These are phyloP conservation scores for Amphimedon queenslandica DNA, from an alignment of 37 sponge, comb jelly and placozoan genomes.

Conservation along the genomic window DNA sequence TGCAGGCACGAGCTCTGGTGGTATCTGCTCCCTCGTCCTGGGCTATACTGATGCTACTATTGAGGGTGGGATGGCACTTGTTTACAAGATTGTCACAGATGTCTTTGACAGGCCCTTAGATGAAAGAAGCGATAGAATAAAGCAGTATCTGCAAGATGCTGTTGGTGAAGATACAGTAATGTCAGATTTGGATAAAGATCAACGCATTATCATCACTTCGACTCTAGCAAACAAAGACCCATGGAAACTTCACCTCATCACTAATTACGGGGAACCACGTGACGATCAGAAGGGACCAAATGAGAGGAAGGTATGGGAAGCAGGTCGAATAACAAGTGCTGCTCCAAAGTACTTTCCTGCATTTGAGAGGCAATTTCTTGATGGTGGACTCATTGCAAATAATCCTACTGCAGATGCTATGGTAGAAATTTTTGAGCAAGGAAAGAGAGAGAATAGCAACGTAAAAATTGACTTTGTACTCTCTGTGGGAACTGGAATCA, in stretches of 20 bases:
- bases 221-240: slow-evolving; percentile 57
- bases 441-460: slow-evolving; percentile 3
- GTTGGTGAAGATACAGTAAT: neutral
- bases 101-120: neutral
- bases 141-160: neutral
- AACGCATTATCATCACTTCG: slow-evolving; percentile 44
- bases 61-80: neutral
- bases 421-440: slow-evolving; percentile 44
- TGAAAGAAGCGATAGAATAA: neutral
- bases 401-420: slow-evolving; percentile 62
- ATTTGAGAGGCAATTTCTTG: slow-evolving; percentile 43
- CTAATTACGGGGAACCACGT: slow-evolving; percentile 52
- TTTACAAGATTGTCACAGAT: neutral
- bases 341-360: slow-evolving; percentile 65
- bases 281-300: slow-evolving; percentile 41
- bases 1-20: slow-evolving; percentile 66
- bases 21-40: neutral
- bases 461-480: slow-evolving; percentile 26
- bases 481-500: slow-evolving; percentile 47
- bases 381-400: slow-evolving; percentile 74
- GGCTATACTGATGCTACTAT: neutral
- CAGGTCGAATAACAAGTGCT: slow-evolving; percentile 44
- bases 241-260: slow-evolving; percentile 52
- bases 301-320: slow-evolving; percentile 62
- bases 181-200: slow-evolving; percentile 12